Evolutionary conservation across 2,888 invertebrate genomes (phyloP).

Genomic region (Temnothorax unifasciatus): DNA sequence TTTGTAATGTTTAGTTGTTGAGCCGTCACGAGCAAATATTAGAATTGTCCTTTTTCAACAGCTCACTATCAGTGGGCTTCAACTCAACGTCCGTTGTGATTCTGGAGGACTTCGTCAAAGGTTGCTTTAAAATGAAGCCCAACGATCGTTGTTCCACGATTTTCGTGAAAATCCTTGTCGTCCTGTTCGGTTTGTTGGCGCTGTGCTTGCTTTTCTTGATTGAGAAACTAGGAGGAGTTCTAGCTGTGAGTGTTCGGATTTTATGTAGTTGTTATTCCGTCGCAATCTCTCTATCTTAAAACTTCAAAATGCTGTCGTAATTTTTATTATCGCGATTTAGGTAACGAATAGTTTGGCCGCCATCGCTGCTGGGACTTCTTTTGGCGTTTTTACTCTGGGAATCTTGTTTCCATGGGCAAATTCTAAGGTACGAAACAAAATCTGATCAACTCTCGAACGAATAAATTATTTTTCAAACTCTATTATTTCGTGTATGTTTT

Average conservation of each 20-base stretch:
- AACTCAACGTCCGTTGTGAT: conserved; percentile 95
- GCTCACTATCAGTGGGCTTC: conserved; percentile 95
- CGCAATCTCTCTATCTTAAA: background rate
- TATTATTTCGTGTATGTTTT: conserved; percentile 23
- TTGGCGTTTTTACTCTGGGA: conserved; percentile 94
- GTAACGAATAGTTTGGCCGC: conserved; percentile 93
- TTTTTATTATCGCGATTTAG: conserved; percentile 76
- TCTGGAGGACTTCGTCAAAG: conserved; percentile 93
- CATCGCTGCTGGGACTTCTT: conserved; percentile 93
- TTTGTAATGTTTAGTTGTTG: background rate
- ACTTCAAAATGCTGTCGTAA: background rate
- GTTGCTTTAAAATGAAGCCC: conserved; percentile 89
- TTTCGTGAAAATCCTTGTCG: conserved; percentile 89
- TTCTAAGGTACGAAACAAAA: conserved; percentile 87
- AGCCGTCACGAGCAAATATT: background rate
- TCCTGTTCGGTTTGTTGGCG: conserved; percentile 89
- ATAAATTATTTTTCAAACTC: background rate
- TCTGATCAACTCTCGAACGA: conserved; percentile 2
- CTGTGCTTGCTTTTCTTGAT: conserved; percentile 90
- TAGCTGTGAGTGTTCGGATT: conserved; percentile 88
- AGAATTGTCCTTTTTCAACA: conserved; percentile 83
- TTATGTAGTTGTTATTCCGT: background rate
- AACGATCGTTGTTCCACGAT: conserved; percentile 89
- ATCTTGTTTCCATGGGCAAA: conserved; percentile 94
- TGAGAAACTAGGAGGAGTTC: conserved; percentile 92